Conservation (phyloP, 1,140 invertebrate species). For the Eupeodes corollae region DNA sequence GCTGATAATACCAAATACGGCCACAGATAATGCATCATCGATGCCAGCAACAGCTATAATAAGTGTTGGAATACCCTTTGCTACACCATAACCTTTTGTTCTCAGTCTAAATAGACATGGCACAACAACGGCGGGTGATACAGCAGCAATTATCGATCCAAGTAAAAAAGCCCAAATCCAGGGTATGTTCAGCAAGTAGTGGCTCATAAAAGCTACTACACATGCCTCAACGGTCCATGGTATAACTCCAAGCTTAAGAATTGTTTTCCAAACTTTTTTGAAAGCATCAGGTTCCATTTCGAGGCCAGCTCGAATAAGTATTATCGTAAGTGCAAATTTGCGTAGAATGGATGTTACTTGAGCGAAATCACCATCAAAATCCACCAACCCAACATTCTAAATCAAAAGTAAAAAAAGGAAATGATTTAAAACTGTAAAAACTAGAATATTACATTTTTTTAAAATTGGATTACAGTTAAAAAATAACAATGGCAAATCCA, state of each 20-base stretch:
- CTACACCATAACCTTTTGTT: constrained; percentile 75
- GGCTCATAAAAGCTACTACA: constrained; percentile 53
- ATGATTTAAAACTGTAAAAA: neutral
- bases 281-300: constrained; percentile 80
- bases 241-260: constrained; percentile 69
- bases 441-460: neutral
- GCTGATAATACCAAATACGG: constrained; percentile 75
- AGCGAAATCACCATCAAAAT: constrained; percentile 51
- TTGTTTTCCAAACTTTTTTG: constrained; percentile 62
- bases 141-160: constrained; percentile 79
- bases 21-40: constrained; percentile 78
- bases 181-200: constrained; percentile 68
- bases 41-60: constrained; percentile 78
- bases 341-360: constrained; percentile 55
- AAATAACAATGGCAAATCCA: neutral
- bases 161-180: constrained; percentile 81
- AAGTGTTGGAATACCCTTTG: constrained; percentile 91
- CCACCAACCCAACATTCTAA: constrained; percentile 59
- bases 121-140: constrained; percentile 91
- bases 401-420: constrained; percentile 2
- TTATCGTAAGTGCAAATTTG: constrained; percentile 82
- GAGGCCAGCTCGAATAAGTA: constrained; percentile 83
- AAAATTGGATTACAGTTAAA: neutral
- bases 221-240: constrained; percentile 77
- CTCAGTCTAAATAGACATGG: constrained; percentile 76